Base-by-base conservation (phyloP, 2,113 vertebrate species). In the Ctenomys sociabilis region DNA sequence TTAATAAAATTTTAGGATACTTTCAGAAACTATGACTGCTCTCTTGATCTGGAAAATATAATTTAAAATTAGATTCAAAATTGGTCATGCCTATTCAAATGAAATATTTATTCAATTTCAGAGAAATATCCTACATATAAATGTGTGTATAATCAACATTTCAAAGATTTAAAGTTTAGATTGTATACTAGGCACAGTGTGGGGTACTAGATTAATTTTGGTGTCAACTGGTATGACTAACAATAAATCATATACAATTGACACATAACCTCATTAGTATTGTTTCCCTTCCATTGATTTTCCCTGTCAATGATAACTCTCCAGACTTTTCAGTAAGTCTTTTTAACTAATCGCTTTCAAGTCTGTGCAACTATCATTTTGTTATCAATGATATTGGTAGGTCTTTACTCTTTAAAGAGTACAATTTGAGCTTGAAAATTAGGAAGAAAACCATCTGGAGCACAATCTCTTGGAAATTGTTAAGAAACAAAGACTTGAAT, bases 371-470 rank as follows among this genome's bases (percentile, higher is more conserved):
- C 72, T 37, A 57, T 89, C 30, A 24, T 86, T 92, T 86, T 95
- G 75, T 75, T 85, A 16, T 68, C 35, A 54, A 0, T 92, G 28
- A 85, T 73, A 52, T 43, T 66, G 37, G 32, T 49, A 61, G 22
- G 68, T 43, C 43, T 88, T 91, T 92, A 37, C 81, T 95, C 78
- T 89, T 89, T 94, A 37, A 90, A 90, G 32, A 85, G 24, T 70
- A 83, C 7, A 30, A 30, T 45, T 92, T 83, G 7, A 92, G 45
- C 82, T 89, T 59, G 37, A 43, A 49, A 75, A 61, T 89, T 89
- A 85, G 63, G 52, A 13, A 95, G 28, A 75, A 75, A 85, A 75
- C 28, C 45, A 43, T 32, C 59, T 87, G 35, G 75, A 90, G 22
- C 19, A 52, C 5, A n/a, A 10, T 84, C 49, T 94, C 68, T 4